Conservation (phyloP, 2,888 invertebrate genomes). For the Tubulanus polymorphus region DNA sequence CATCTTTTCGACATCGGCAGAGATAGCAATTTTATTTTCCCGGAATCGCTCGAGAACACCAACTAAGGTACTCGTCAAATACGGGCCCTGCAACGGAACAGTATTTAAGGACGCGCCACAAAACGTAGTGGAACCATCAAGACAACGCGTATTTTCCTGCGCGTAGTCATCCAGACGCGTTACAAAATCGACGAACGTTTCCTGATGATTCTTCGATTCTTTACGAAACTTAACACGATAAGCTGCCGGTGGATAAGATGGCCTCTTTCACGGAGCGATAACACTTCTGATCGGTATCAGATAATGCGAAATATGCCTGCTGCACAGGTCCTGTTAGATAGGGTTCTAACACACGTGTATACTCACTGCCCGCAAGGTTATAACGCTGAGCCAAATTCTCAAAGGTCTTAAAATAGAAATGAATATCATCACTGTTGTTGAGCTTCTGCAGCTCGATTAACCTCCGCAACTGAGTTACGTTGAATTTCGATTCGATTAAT, state of each 20-base stretch:
- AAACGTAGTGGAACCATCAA: conserved; percentile 21
- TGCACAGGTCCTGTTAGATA: not conserved
- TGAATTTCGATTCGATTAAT: too few relatives aligned
- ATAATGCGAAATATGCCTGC: not conserved
- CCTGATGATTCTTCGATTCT: not conserved
- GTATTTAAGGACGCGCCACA: conserved; percentile 16
- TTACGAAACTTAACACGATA: not conserved
- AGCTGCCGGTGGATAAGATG: not conserved
- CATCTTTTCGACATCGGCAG: conserved; percentile 22
- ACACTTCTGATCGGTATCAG: not conserved
- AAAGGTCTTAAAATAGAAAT: not conserved
- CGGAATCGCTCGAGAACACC: conserved; percentile 21
- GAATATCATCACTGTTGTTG: not conserved
- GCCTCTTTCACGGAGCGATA: not conserved
- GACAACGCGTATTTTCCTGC: conserved; percentile 18
- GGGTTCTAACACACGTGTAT: not conserved
- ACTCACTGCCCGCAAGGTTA: not conserved
- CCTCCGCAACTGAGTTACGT: too few relatives aligned
- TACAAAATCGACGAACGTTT: not conserved
- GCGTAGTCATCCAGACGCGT: not conserved
- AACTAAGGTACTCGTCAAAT: conserved; percentile 19
- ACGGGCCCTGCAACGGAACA: conserved; percentile 20
- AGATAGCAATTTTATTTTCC: conserved; percentile 16
- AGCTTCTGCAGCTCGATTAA: not conserved
- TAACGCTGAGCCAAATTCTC: not conserved